A percentile compares a stretch with the other conserved stretches of the same genome.
These are phyloP conservation scores for Geodia barretti DNA, from an alignment of 37 sponge, comb jelly and placozoan genomes.

Conservation along the genomic window DNA sequence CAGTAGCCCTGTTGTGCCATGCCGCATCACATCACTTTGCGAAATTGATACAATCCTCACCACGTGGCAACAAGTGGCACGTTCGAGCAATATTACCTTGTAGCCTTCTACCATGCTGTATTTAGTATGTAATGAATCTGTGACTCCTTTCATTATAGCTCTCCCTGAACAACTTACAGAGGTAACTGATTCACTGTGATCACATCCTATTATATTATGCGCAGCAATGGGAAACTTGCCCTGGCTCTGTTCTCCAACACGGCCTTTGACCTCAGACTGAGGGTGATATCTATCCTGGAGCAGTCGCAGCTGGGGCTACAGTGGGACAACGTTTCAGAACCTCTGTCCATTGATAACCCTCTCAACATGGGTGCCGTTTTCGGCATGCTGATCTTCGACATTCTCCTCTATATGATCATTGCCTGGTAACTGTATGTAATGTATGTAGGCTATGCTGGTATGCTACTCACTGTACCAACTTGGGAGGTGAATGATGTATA, in stretches of 20 bases:
- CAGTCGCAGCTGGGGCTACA: conserved; percentile 60
- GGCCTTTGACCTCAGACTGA: conserved; percentile 76
- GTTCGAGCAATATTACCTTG: conserved; percentile 8
- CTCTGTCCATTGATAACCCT: conserved; percentile 66
- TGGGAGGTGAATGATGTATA: no score
- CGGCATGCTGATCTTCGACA: conserved; percentile 81
- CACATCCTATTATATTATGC: no score
- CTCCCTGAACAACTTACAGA: no score
- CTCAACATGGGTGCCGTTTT: conserved; percentile 74
- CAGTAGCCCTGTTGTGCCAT: no score
- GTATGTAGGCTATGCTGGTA: not conserved
- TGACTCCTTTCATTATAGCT: no score
- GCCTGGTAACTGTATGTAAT: conserved; percentile 68
- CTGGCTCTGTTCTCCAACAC: conserved; percentile 81
- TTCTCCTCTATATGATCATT: conserved; percentile 80
- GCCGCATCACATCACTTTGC: no score
- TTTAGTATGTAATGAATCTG: not conserved
- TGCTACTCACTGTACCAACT: no score
- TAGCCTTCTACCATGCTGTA: not conserved
- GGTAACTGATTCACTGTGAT: not conserved
- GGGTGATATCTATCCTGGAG: conserved; percentile 74
- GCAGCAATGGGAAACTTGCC: conserved; percentile 58
- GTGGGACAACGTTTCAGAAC: conserved; percentile 66
- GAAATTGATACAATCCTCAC: no score
- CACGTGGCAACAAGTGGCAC: not conserved